phyloP scores from a whole-genome alignment of 1,140 invertebrate genomes.

The Drosophila tristis region DNA sequence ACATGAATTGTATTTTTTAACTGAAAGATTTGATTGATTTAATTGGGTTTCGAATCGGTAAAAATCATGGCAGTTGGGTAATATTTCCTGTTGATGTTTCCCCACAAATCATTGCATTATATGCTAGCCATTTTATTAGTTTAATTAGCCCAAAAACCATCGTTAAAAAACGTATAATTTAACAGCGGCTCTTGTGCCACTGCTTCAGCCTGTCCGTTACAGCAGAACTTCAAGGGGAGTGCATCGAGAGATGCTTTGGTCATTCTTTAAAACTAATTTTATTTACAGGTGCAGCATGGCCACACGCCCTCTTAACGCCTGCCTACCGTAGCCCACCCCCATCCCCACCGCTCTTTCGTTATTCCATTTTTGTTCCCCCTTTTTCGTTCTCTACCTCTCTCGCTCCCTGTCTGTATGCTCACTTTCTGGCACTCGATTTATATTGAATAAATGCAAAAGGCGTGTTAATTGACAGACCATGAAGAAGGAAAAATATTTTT shows the following conservation, averaged over 20 bases:
- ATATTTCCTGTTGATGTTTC: no score
- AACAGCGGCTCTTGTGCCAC: neutral
- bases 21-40: no score
- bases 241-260: slow-evolving; percentile 27
- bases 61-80: no score
- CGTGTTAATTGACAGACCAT: slow-evolving; percentile 83
- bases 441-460: slow-evolving; percentile 82
- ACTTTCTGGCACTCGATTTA: slow-evolving; percentile 60
- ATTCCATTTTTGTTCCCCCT: neutral
- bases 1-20: no score
- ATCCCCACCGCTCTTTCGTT: neutral
- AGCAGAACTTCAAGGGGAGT: neutral
- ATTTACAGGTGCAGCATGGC: slow-evolving; percentile 61
- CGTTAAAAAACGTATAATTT: no score
- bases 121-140: no score
- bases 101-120: no score
- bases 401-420: neutral
- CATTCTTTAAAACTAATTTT: slow-evolving; percentile 77
- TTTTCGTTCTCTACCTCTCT: neutral
- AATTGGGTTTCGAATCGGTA: no score
- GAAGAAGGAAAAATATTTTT: slow-evolving; percentile 76
- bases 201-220: neutral
- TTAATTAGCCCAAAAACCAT: no score
- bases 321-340: neutral
- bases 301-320: neutral